phyloP scores from a whole-genome alignment of 2,113 vertebrate species.

The Rhodinocichla rosea region DNA sequence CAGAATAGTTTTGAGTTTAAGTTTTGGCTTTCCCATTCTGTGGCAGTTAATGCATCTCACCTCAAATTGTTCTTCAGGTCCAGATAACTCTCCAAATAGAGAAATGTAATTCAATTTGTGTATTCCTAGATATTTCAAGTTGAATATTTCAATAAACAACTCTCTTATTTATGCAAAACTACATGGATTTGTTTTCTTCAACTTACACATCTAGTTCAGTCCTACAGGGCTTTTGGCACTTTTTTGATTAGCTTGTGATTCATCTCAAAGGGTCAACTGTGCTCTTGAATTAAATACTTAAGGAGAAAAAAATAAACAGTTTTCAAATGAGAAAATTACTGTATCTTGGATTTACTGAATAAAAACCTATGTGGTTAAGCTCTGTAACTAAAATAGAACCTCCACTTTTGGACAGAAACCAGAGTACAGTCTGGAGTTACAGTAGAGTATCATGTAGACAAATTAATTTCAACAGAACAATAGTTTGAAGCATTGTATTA shows the following conservation, averaged over 20 bases:
- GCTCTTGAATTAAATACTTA: neutral
- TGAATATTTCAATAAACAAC: neutral
- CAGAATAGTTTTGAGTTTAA: neutral
- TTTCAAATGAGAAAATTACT: neutral
- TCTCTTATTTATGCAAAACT: neutral
- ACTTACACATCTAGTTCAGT: neutral
- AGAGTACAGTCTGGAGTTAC: neutral
- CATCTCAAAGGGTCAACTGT: neutral
- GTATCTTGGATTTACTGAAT: neutral
- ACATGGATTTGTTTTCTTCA: neutral
- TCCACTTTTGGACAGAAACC: neutral
- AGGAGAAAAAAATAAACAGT: neutral
- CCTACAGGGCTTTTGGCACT: neutral
- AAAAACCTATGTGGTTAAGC: neutral
- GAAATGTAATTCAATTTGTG: neutral
- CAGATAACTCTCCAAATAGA: neutral
- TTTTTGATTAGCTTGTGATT: constrained; percentile 30
- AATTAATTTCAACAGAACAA: constrained; percentile 33
- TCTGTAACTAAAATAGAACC: constrained; percentile 25
- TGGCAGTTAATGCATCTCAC: neutral
- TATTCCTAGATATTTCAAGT: neutral
- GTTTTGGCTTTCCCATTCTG: neutral
- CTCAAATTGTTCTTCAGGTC: neutral
- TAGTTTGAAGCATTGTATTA: neutral
- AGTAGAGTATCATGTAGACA: neutral